Evolutionary conservation across 1,140 invertebrate species (phyloP), one percentile per base, ranked within the genome.

Genomic region (Antheraea pernyi): DNA sequence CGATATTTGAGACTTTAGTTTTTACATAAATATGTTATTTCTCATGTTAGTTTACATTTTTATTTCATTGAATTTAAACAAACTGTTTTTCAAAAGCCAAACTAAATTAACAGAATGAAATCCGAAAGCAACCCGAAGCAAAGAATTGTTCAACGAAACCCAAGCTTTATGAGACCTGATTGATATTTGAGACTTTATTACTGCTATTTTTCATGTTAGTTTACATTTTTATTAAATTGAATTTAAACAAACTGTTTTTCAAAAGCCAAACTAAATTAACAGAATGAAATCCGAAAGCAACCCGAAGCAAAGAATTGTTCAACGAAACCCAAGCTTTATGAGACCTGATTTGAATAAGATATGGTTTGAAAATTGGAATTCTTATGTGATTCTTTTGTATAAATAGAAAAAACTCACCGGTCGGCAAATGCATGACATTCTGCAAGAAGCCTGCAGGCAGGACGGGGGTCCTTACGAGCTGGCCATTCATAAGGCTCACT

Each of bases 381-480:
- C 19, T 22, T 60, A n/a, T n/a, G 22, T 60, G n/a, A 60, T 19
- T 30, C 22, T 30, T 30, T 30, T 30, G 39, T 42, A 11, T 13
- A 2, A 13, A 16, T 53, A 53, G 16, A 53, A 53, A 53, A 30
- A 58, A 76, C 81, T 82, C 74, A 92, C 91, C 91, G 19, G 87
- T 76, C 0, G 92, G 90, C 70, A 93, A 75, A 78, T 93, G 91
- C 86, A 93, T 93, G 53, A 94, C 81, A 67, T 94, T 94, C 70
- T 95, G 94, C 4, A 94, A 85, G 72, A 95, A 91, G 65, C 93
- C 93, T 37, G 94, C 88, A 7, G 93, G 93, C 69, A 93, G 74
- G 9, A 93, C 86, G 59, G 95, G 93, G 2, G 93, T 93, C 30
- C 95, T 83, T 1, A 96, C 94, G 8, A 96, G 93, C 80, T 96